phyloP scores from a whole-genome alignment of 1,140 invertebrate genomes.

The Papilio polytes region DNA sequence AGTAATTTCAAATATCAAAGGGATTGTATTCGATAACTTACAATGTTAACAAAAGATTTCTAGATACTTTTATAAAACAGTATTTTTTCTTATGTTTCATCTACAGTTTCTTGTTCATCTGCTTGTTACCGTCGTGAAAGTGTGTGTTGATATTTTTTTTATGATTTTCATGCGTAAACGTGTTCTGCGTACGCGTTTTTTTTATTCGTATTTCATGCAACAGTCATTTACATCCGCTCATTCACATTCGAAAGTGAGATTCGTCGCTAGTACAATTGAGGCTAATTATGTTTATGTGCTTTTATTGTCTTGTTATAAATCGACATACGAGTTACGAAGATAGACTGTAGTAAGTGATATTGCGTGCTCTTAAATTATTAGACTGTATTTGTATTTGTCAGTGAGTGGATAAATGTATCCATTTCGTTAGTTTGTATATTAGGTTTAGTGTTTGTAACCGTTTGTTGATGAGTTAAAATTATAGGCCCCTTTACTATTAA shows the following conservation, averaged over 20 bases:
- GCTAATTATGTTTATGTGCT: slow-evolving; percentile 34
- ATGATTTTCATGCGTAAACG: slow-evolving; percentile 18
- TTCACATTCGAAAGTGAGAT: slow-evolving; percentile 33
- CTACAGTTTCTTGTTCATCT: background rate
- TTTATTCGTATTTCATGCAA: slow-evolving; percentile 27
- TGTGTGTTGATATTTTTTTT: slow-evolving; percentile 16
- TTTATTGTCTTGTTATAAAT: slow-evolving; percentile 34
- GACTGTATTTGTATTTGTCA: slow-evolving; percentile 1
- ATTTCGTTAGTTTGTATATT: background rate
- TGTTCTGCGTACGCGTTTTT: slow-evolving; percentile 13
- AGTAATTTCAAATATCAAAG: too few species aligned
- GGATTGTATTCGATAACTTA: too few species aligned
- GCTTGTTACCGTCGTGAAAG: background rate
- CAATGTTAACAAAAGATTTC: too few species aligned
- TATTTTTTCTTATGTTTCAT: background rate
- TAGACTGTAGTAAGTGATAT: background rate
- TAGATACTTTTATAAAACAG: background rate
- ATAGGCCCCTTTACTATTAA: too few species aligned
- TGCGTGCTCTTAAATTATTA: background rate
- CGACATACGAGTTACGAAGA: background rate
- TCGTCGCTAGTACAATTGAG: slow-evolving; percentile 3
- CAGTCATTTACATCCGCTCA: slow-evolving; percentile 17
- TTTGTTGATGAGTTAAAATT: too few species aligned
- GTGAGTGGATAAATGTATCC: background rate
- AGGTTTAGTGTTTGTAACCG: too few species aligned